Conservation (phyloP, 1,140 invertebrate genomes). For the Euborellia annulipes region DNA sequence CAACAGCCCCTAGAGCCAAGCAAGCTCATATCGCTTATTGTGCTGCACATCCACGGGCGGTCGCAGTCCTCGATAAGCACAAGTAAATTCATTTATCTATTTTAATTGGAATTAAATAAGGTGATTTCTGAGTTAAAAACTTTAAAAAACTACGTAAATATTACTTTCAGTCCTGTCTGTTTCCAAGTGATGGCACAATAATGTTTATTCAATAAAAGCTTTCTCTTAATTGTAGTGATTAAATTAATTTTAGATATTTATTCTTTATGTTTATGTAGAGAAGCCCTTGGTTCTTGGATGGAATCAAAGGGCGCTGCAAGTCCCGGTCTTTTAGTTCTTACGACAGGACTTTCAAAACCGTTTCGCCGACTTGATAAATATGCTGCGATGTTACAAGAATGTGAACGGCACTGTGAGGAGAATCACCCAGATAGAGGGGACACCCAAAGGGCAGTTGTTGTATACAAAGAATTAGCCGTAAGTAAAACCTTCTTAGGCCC, state of each 20-base stretch:
- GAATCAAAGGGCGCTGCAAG: conserved; percentile 63
- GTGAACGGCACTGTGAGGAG: conserved; percentile 89
- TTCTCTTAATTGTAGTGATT: too few relatives aligned
- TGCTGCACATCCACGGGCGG: conserved; percentile 79
- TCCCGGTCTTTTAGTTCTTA: conserved; percentile 75
- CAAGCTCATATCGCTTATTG: conserved; percentile 77
- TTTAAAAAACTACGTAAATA: conserved; percentile 7
- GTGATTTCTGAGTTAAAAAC: too few relatives aligned
- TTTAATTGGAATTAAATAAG: too few relatives aligned
- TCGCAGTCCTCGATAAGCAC: conserved; percentile 77
- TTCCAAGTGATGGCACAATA: conserved; percentile 4
- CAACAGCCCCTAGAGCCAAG: conserved; percentile 72
- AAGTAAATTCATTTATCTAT: conserved; percentile 55
- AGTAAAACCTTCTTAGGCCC: conserved; percentile 23
- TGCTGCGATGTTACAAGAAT: conserved; percentile 80
- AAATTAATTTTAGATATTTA: conserved; percentile 1
- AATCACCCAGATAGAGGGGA: conserved; percentile 90
- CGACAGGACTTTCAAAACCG: conserved; percentile 83
- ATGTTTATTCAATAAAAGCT: too few relatives aligned
- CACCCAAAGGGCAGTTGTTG: conserved; percentile 79
- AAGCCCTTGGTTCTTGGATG: conserved; percentile 66
- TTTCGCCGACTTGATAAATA: conserved; percentile 92
- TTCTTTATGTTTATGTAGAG: conserved; percentile 1
- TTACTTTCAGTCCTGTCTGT: conserved; percentile 5
- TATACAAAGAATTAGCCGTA: conserved; percentile 90